Evolutionary conservation across 2,888 invertebrate genomes (phyloP), one percentile per base, ranked within the genome.

Genomic region (Hofmannophila pseudospretella): DNA sequence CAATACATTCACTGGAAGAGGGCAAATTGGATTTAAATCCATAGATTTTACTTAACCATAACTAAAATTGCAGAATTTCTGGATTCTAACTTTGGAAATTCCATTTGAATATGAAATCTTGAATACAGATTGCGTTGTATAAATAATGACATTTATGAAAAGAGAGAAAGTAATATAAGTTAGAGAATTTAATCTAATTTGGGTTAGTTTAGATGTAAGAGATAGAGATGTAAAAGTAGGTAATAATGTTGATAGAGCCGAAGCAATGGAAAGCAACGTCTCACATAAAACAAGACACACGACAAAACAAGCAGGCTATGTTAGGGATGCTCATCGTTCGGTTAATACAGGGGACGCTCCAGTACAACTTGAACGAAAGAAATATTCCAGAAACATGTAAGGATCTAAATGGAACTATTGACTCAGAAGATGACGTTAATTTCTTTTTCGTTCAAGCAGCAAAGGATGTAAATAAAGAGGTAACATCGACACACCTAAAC

Each of bases 401-500:
- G n/a, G n/a, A n/a, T n/a, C n/a, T n/a, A n/a, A n/a, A n/a, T n/a
- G n/a, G n/a, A n/a, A n/a, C n/a, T n/a, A n/a, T n/a, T n/a, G n/a
- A n/a, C 50, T 44, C 49, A 46, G 52, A 44, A 45, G 10, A 34
- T 25, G 10, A 26, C 9, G 25, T n/a, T n/a, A 12, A 7, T 7
- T 7, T 5, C 33, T 9, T 13, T 57, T 58, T 51, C 45, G 61
- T 74, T 69, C 67, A 80, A 80, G 70, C 72, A 64, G 63, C 65
- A 75, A 68, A 58, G 58, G 64, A 64, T 45, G 56, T 52, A 60
- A 66, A 73, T 60, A 61, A 74, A 67, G 59, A 70, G 80, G 74
- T 74, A 81, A 84, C 85, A 85, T 79, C 84, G 87, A 88, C 88
- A 88, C 88, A 88, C 88, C 88, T 88, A 88, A 86, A 86, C 76